These are phyloP conservation scores for Excalfactoria chinensis DNA, from an alignment of 2,113 vertebrate genomes.

Conservation along the genomic window DNA sequence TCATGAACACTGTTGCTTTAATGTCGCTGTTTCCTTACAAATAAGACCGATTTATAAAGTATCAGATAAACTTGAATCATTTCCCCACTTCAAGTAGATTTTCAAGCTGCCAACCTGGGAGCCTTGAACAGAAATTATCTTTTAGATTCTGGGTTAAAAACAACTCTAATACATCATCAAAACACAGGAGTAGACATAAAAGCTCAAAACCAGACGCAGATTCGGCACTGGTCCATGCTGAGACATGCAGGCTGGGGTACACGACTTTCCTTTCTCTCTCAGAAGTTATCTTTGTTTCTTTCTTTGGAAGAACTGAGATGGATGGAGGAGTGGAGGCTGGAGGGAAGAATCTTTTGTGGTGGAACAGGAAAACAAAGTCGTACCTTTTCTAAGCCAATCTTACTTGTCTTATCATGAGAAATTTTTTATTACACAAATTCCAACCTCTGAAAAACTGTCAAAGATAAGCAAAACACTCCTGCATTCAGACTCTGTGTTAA, in stretches of 20 bases:
- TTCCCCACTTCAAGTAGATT: conserved; percentile 11
- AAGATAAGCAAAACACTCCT: conserved; percentile 41
- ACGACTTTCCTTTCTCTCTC: conserved; percentile 26
- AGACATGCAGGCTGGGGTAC: conserved; percentile 43
- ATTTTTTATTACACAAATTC: conserved; percentile 32
- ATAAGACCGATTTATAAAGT: background rate
- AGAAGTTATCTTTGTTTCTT: conserved; percentile 55
- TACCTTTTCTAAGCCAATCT: conserved; percentile 38
- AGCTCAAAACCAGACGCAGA: conserved; percentile 54
- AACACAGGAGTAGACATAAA: conserved; percentile 50
- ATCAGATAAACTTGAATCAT: background rate
- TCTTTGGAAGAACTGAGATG: conserved; percentile 38
- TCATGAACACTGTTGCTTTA: background rate
- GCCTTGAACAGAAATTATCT: conserved; percentile 34
- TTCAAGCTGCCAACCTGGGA: conserved; percentile 6
- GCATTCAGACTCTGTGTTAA: conserved; percentile 42
- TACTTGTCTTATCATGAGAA: conserved; percentile 61
- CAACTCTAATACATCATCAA: conserved; percentile 54
- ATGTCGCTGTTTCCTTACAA: conserved; percentile 3
- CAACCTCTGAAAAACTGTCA: conserved; percentile 6
- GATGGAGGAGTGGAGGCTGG: conserved; percentile 10
- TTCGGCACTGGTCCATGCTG: conserved; percentile 36
- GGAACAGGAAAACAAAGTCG: conserved; percentile 63
- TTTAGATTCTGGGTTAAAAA: conserved; percentile 44
- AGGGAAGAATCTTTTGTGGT: conserved; percentile 32